These are phyloP conservation scores for Saguinus imperator DNA, from an alignment of 2,113 vertebrate species.

Conservation along the genomic window DNA sequence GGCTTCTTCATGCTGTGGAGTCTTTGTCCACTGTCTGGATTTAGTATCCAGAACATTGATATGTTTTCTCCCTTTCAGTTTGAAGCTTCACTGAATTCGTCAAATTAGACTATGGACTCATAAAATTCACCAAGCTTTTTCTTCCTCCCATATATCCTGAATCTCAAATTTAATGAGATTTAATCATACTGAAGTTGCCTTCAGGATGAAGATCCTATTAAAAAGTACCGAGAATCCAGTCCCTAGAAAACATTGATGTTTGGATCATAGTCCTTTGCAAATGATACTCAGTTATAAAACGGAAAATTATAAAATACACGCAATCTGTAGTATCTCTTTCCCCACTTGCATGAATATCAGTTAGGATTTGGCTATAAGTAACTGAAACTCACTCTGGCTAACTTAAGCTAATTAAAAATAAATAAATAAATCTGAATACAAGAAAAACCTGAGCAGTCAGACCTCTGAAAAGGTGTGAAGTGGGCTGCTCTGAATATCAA, in stretches of 20 bases:
- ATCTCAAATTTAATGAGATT: not conserved
- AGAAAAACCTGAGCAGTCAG: not conserved
- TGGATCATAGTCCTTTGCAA: not conserved
- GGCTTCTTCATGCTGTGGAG: not conserved
- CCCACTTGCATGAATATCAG: not conserved
- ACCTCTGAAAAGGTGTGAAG: not conserved
- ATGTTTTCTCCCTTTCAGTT: not conserved
- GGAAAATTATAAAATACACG: not conserved
- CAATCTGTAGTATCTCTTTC: not conserved
- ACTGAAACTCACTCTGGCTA: conserved; percentile 42
- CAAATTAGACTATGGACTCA: not conserved
- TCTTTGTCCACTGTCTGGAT: not conserved
- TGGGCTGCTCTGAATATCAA: not conserved
- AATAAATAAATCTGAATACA: not conserved
- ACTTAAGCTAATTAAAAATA: not conserved
- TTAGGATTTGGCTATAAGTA: conserved; percentile 1
- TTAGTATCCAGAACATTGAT: not conserved
- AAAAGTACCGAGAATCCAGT: not conserved
- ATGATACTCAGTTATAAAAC: not conserved
- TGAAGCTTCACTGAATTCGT: not conserved
- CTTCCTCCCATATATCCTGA: not conserved
- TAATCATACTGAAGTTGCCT: not conserved
- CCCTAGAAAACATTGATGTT: not conserved
- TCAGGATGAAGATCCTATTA: not conserved
- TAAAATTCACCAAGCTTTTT: not conserved